Conservation (phyloP, 2,888 invertebrate genomes). For the Blastobasis adustella region DNA sequence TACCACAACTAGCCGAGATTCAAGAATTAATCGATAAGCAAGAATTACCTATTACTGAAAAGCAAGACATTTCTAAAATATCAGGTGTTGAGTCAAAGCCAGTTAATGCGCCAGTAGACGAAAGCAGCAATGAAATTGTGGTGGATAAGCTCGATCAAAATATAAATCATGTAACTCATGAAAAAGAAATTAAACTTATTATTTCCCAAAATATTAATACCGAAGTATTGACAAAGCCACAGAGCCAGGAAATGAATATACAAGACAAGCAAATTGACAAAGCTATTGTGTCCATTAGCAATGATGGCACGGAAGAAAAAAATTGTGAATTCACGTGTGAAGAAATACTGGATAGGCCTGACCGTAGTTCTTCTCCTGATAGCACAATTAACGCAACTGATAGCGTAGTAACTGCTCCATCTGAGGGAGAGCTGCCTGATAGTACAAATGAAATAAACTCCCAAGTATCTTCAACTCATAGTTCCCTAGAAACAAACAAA, state of each 20-base stretch:
- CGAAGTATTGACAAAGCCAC: no score
- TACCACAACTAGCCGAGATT: not conserved
- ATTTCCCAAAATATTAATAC: no score
- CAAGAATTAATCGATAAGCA: no score
- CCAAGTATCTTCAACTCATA: slow-evolving; percentile 27
- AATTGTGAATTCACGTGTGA: slow-evolving; percentile 6
- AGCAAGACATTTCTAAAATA: slow-evolving; percentile 1
- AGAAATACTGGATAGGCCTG: slow-evolving; percentile 8
- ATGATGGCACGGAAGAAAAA: slow-evolving; percentile 13
- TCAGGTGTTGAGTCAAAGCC: not conserved
- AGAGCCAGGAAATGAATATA: no score
- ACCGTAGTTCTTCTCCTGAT: slow-evolving; percentile 37
- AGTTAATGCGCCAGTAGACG: no score
- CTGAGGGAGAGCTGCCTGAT: slow-evolving; percentile 33
- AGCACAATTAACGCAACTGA: slow-evolving; percentile 45
- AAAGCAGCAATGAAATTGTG: no score
- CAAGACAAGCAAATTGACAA: slow-evolving; percentile 14
- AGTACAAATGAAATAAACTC: slow-evolving; percentile 41
- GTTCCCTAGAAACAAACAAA: no score
- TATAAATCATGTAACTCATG: no score
- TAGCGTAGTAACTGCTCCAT: slow-evolving; percentile 2
- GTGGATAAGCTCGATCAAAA: no score
- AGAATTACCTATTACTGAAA: not conserved
- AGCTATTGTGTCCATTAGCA: slow-evolving; percentile 43
- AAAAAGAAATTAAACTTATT: no score